Evolutionary conservation across 2,888 invertebrate species (phyloP), one percentile per base, ranked within the genome.

Genomic region (Eupeodes latifasciatus): DNA sequence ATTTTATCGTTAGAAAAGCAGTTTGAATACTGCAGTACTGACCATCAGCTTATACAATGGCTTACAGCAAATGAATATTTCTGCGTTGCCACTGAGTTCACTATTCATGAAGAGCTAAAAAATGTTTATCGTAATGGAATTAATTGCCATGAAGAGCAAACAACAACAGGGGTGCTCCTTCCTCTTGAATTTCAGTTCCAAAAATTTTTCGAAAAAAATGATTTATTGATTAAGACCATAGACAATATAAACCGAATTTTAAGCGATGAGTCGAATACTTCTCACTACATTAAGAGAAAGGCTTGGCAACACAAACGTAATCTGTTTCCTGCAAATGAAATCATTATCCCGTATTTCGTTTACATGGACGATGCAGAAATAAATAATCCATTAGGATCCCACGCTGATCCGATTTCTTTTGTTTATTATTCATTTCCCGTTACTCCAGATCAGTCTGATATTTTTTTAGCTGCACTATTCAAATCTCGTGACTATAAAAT

Each of bases 161-260:
- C n/a, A 44, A 64, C 64, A 12, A 64, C 44, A 12, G 44, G 64
- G 12, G 64, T 61, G 10, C 61, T 61, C 6, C 61, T 61, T 12
- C 10, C n/a, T n/a, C 61, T 34, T 11, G n/a, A n/a, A 10, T 57
- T 36, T 5, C 7, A 36, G 5, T 49, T 62, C 61, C 34, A n/a
- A 62, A 62, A 62, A 62, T 40, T 40, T 36, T 62, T 62, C 7
- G 61, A 62, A 62, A 40, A 9, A 62, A 62, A 62, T 62, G 61
- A 62, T 62, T 40, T 62, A 9, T 62, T 62, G n/a, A 62, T 62
- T 62, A 62, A 36, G 40, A 62, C 61, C 2, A 62, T 62, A 3
- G n/a, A 14, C 1, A 40, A 62, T 34, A 62, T 62, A 6, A 62
- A 62, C 9, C 6, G 36, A 36, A n/a, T n/a, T n/a, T n/a, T n/a